Base-by-base conservation (phyloP, 2,113 vertebrate species). In the Xenotilapia caudafasciata region DNA sequence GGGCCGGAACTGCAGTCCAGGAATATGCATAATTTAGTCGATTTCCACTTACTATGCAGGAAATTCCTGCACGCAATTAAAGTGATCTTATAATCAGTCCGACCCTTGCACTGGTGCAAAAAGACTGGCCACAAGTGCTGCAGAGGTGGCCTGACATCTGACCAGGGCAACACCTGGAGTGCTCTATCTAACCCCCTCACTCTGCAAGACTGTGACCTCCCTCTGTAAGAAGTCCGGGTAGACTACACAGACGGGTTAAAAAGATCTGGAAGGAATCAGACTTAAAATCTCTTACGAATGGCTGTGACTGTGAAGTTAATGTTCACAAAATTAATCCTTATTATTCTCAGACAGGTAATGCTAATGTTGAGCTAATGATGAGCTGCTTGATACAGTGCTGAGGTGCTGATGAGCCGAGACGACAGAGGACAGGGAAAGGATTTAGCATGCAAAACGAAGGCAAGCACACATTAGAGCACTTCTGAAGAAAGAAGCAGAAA, bases 81-180 rank as follows among this genome's bases (percentile, higher is more conserved):
- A 49, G 45, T 77, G 73, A 51, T 51, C 42, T 77, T 13, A 77
- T 77, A 77, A 77, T 77, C 45, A 77, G 73, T 77, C 73, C 10
- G 17, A 19, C 23, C 13, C 10, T 77, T 77, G 17, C 26, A 77
- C 45, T 77, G 73, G 73, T 51, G 17, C 45, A 77, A 2, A 77
- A 51, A 51, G 45, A 51, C 42, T 77, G 73, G 45, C 17, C 45
- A 31, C 45, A 77, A 77, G 45, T n/a, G 26, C 10, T 77, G 73
- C 42, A 77, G 73, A 77, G 45, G 45, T 51, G 45, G 73, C 17
- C 9, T 19, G 42, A 31, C 42, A 77, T 49, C 14, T 77, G 70
- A 77, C 73, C 45, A 31, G 73, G 73, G 47, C 45, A 77, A 19
- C 26, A 31, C 9, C 70, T 77, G 42, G 70, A 77, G 42, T 3